A percentile compares a stretch with the other conserved stretches of the same genome.
Conservation (phyloP, 2,113 vertebrate species). For the Otocyon megalotis region DNA sequence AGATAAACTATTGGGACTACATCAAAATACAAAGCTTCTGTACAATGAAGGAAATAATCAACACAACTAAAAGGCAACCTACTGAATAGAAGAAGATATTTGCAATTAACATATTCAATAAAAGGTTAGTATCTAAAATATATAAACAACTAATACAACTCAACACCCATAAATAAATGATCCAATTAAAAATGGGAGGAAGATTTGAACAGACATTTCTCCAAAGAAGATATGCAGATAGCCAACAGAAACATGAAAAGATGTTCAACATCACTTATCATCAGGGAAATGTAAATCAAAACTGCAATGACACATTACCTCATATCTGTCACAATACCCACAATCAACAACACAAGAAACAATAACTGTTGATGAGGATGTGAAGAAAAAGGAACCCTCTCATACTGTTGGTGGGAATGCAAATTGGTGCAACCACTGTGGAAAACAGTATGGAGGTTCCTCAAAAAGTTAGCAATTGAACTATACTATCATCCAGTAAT, state of each 20-base stretch:
- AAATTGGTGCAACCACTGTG: background rate
- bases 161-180: too few species aligned
- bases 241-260: background rate
- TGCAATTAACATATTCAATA: too few species aligned
- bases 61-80: too few species aligned
- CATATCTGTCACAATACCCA: background rate
- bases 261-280: background rate
- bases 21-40: too few species aligned
- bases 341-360: background rate
- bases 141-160: too few species aligned
- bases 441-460: background rate
- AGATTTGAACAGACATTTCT: background rate
- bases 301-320: background rate
- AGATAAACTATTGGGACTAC: too few species aligned
- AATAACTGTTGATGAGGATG: background rate
- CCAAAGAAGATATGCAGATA: background rate
- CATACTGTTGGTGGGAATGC: background rate
- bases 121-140: too few species aligned
- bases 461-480: background rate
- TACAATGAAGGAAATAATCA: too few species aligned
- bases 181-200: background rate
- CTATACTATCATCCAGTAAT: background rate
- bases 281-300: background rate
- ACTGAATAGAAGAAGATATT: too few species aligned
- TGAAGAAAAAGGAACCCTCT: background rate